Evolutionary conservation across 2,113 vertebrate species (phyloP).

Genomic region (Zosterops japonicus): DNA sequence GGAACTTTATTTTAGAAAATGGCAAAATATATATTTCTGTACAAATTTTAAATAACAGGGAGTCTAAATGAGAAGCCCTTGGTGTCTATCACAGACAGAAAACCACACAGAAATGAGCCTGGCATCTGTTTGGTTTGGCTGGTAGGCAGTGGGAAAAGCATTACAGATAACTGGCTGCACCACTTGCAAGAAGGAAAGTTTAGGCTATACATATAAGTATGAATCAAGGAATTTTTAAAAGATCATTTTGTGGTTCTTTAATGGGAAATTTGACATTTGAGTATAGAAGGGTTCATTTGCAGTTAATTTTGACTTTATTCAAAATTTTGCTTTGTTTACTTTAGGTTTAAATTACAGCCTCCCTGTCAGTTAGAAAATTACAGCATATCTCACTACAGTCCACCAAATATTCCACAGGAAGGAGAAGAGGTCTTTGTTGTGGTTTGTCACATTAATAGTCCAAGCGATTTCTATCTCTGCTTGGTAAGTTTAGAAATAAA

Average conservation of each 20-base stretch:
- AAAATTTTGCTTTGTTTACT: not conserved
- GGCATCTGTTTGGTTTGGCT: not conserved
- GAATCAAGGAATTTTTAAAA: not conserved
- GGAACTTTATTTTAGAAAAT: not conserved
- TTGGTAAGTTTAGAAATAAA: constrained; percentile 74
- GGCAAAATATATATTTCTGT: not conserved
- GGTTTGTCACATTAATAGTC: constrained; percentile 84
- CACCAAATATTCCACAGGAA: constrained; percentile 75
- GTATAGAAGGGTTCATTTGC: not conserved
- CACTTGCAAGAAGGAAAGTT: not conserved
- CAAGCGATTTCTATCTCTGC: constrained; percentile 88
- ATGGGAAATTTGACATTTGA: not conserved
- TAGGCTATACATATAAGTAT: not conserved
- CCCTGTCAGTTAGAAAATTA: constrained; percentile 18
- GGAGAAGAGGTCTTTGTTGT: constrained; percentile 71
- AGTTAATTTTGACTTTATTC: not conserved
- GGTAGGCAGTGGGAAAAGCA: not conserved
- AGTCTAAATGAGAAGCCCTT: not conserved
- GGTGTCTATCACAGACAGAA: rapidly evolving
- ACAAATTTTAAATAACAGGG: not conserved
- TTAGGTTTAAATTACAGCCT: constrained; percentile 68
- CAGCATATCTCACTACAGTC: constrained; percentile 68
- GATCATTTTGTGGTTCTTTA: rapidly evolving
- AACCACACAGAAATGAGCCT: not conserved
- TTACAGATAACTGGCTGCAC: not conserved